phyloP scores from a whole-genome alignment of 2,113 vertebrate genomes.

The Xerus inauris region DNA sequence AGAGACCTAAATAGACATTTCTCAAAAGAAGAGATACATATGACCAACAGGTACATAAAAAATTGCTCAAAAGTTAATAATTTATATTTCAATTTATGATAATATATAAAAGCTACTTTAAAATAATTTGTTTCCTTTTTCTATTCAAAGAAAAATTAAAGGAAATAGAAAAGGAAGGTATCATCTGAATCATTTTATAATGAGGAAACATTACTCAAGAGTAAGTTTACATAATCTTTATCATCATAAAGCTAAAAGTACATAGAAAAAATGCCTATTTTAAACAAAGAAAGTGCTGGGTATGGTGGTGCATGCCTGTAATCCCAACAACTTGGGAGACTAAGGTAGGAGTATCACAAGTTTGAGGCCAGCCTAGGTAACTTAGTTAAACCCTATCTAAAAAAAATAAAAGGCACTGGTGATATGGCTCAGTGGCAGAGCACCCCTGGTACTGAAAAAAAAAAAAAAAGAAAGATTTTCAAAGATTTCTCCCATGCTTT shows the following conservation, averaged over 20 bases:
- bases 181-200: conserved; percentile 1
- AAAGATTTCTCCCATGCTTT: neutral
- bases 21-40: neutral
- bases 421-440: no score
- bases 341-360: no score
- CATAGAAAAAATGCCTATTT: neutral
- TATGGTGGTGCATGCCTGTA: no score
- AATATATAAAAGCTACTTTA: neutral
- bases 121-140: conserved; percentile 2
- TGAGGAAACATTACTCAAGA: neutral
- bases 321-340: no score
- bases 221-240: neutral
- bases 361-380: no score
- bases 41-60: neutral
- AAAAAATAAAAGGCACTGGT: no score
- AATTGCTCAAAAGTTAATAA: neutral
- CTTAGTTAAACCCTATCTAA: no score
- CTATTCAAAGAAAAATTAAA: neutral
- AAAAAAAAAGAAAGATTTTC: neutral
- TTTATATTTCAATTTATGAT: neutral
- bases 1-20: neutral
- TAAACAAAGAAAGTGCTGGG: neutral
- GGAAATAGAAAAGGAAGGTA: neutral
- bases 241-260: neutral
- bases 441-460: neutral